Percentiles rank a stretch among this genome's conserved stretches.
Evolutionary conservation across 2,888 invertebrate species (phyloP).

Genomic region (Tridacna crocea): DNA sequence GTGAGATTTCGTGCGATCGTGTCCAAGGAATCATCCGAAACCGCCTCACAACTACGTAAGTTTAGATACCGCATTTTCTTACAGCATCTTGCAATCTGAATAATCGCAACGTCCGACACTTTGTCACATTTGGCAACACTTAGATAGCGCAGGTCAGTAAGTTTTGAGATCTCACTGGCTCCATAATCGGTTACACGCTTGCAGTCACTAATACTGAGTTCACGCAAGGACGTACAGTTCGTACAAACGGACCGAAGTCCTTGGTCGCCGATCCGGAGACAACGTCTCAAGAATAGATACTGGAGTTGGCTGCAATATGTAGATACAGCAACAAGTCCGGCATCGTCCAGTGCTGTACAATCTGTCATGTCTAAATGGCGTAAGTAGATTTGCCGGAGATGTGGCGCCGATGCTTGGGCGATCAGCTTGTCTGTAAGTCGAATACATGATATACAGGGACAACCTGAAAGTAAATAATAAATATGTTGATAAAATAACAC

Average conservation of each 20-base stretch:
- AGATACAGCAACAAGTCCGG: slow-evolving; percentile 92
- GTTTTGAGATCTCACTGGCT: slow-evolving; percentile 93
- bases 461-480: slow-evolving; percentile 85
- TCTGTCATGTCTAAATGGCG: slow-evolving; percentile 96
- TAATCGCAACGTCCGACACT: slow-evolving; percentile 92
- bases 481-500: too few relatives aligned
- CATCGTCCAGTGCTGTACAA: slow-evolving; percentile 93
- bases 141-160: slow-evolving; percentile 94
- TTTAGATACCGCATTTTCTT: slow-evolving; percentile 94
- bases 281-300: slow-evolving; percentile 94
- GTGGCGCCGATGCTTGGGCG: slow-evolving; percentile 78
- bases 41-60: slow-evolving; percentile 95
- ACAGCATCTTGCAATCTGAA: slow-evolving; percentile 94
- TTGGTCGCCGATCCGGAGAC: slow-evolving; percentile 94
- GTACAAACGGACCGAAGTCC: slow-evolving; percentile 96
- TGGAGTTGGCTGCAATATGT: slow-evolving; percentile 94
- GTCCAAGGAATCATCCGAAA: slow-evolving; percentile 96
- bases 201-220: slow-evolving; percentile 94
- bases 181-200: slow-evolving; percentile 94
- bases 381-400: slow-evolving; percentile 87
- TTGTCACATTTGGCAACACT: slow-evolving; percentile 97
- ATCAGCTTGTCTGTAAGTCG: slow-evolving; percentile 82
- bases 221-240: slow-evolving; percentile 92
- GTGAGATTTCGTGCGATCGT: slow-evolving; percentile 94
- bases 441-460: slow-evolving; percentile 92